Base-by-base conservation (phyloP, 2,888 invertebrate species). In the Colostygia pectinataria region DNA sequence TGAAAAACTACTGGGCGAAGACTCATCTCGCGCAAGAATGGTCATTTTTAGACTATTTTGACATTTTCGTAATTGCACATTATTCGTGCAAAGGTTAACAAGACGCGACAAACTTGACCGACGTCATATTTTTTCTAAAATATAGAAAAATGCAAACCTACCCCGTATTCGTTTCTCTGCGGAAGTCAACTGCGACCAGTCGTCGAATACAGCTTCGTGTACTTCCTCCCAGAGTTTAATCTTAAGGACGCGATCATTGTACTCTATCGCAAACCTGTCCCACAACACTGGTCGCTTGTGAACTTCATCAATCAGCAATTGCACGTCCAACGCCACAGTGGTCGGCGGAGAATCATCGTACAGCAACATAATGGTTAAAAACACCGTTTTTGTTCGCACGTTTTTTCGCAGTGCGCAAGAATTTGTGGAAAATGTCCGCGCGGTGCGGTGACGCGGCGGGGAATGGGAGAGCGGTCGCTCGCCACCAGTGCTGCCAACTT, bases 141-240 rank as follows among this genome's bases (percentile, higher is more conserved):
- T n/a, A n/a, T 25, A 25, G n/a, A n/a, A 2, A 2, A n/a, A 25
- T 25, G 9, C 24, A 24, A 7, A n/a, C 14, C 29, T 28, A 51
- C 45, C 31, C 13, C 51, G 10, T 10, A 44, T 31, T 7, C 46
- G 20, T 31, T 42, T 52, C 3, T 52, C 52, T 2, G 52, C 32
- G 2, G 38, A 34, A 8, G 33, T 25, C 25, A 42, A 13, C 1
- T 43, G 24, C 7, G 18, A 25, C 46, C 52, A 52, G 27, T 52
- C 52, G n/a, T 47, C 46, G 12, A 46, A 52, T 0, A 52, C 25
- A 0, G 42, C 42, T n/a, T 33, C 40, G 13, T 42, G 12, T 2
- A 52, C 39, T n/a, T 46, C 52, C 15, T 52, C 42, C 52, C 52
- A 52, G 9, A 34, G 9, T 7, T 38, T 41, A 0, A 6, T 2